Evolutionary conservation across 1,140 invertebrate genomes (phyloP).

Genomic region (Akabosia matsudoensis): DNA sequence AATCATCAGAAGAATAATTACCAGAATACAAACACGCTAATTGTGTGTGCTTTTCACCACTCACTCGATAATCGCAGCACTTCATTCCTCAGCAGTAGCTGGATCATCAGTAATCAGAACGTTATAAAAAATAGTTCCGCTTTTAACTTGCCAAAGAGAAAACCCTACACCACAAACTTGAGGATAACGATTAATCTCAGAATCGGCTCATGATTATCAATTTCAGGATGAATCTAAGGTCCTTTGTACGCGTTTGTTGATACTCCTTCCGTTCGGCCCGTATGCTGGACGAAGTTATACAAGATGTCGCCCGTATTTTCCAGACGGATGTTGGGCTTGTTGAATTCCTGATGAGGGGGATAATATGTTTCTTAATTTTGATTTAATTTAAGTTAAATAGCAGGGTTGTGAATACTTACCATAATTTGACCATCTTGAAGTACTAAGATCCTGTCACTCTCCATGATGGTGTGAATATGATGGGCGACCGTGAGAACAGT

Average conservation of each 20-base stretch:
- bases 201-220: constrained; percentile 95
- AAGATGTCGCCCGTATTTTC: constrained; percentile 25
- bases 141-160: constrained; percentile 99
- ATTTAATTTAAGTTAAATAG: neutral
- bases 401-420: constrained; percentile 48
- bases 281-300: neutral
- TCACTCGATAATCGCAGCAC: too few species aligned
- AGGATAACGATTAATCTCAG: constrained; percentile 77
- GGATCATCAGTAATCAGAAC: too few species aligned
- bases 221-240: constrained; percentile 96
- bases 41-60: too few species aligned
- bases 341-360: constrained; percentile 28
- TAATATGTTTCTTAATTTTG: neutral
- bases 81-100: too few species aligned
- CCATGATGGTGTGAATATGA: constrained; percentile 39
- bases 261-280: neutral
- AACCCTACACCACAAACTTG: constrained; percentile 92
- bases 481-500: constrained; percentile 40
- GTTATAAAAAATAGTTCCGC: constrained; percentile 99
- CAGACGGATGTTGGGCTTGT: constrained; percentile 43
- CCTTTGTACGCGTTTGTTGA: constrained; percentile 82
- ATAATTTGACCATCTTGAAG: constrained; percentile 31
- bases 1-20: too few species aligned
- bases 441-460: constrained; percentile 38
- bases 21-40: too few species aligned